Percentiles rank a stretch among this genome's conserved stretches.
Conservation (phyloP, 2,113 vertebrate species). For the Monarcha castaneiventris region DNA sequence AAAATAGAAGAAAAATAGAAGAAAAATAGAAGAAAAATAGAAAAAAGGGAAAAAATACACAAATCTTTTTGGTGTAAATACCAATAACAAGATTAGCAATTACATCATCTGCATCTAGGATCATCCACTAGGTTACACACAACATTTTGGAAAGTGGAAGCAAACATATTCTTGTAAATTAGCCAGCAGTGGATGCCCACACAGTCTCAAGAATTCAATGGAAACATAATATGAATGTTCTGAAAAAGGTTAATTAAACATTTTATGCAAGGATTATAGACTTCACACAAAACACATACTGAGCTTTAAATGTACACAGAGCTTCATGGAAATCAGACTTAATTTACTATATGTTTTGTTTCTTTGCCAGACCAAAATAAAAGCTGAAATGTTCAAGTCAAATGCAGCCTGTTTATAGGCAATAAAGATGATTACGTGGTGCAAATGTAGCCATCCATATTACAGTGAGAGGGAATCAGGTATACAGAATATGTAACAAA, state of each 20-base stretch:
- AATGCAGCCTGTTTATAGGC: background rate
- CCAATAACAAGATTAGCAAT: background rate
- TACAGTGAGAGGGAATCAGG: background rate
- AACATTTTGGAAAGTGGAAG: background rate
- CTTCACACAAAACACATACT: background rate
- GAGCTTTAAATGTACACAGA: background rate
- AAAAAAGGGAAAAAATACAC: background rate
- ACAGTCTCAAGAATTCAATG: background rate
- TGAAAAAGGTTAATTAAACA: slow-evolving; percentile 40
- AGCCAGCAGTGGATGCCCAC: background rate
- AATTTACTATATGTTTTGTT: background rate
- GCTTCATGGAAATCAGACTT: background rate
- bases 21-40: background rate
- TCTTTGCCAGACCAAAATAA: background rate
- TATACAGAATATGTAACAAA: background rate
- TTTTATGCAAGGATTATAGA: slow-evolving; percentile 21
- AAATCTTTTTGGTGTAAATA: background rate
- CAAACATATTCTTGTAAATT: background rate
- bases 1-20: background rate
- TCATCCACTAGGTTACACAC: background rate
- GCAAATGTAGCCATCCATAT: background rate
- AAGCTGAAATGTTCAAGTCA: background rate
- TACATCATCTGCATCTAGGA: background rate
- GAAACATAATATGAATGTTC: background rate
- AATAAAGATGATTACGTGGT: background rate